Percentiles rank a stretch among this genome's conserved stretches.
These are phyloP conservation scores for Pectinophora gossypiella DNA, from an alignment of 1,140 invertebrate genomes.

Conservation along the genomic window DNA sequence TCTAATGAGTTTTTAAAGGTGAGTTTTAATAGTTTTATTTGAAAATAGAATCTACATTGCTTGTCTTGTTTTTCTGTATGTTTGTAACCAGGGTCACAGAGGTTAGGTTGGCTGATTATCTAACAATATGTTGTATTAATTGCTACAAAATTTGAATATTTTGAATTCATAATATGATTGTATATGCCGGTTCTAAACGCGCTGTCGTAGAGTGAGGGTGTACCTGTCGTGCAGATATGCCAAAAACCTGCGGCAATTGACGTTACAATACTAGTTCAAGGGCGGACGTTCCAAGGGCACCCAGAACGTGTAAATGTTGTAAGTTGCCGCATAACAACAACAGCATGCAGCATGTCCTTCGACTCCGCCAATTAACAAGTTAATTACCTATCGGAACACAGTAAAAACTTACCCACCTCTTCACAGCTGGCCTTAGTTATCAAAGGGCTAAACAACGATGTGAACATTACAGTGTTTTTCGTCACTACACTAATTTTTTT, in stretches of 20 bases:
- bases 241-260: constrained; percentile 32
- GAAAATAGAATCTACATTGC: too few species aligned
- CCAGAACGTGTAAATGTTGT: constrained; percentile 17
- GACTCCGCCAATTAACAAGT: too few species aligned
- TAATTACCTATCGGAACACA: background rate
- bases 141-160: background rate
- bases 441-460: constrained; percentile 64
- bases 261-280: constrained; percentile 53
- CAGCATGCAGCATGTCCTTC: constrained; percentile 4
- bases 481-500: constrained; percentile 45
- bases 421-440: constrained; percentile 76
- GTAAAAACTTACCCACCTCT: constrained; percentile 78
- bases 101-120: constrained; percentile 56
- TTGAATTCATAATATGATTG: too few species aligned
- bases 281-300: constrained; percentile 55
- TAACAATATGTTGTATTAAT: constrained; percentile 29
- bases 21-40: too few species aligned
- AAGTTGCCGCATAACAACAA: constrained; percentile 28
- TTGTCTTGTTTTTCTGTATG: too few species aligned
- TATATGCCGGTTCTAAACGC: constrained; percentile 2
- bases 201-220: background rate
- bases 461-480: constrained; percentile 73
- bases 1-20: too few species aligned
- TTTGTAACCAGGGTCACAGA: constrained; percentile 44
- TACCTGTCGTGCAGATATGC: constrained; percentile 4